Conservation (phyloP, 2,888 invertebrate species). For the Apotomis turbidana region DNA sequence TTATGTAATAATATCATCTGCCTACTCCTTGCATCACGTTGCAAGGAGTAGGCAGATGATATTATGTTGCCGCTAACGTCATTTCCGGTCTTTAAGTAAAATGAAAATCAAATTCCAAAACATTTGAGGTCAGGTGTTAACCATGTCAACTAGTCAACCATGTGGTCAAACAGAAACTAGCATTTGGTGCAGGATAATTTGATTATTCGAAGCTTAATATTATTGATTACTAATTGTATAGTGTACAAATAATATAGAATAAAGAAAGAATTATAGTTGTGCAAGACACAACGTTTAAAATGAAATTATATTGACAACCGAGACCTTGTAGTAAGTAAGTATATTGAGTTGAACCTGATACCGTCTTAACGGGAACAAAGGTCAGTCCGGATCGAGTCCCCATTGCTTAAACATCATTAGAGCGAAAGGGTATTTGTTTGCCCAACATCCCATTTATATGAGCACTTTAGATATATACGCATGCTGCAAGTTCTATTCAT, state of each 20-base stretch:
- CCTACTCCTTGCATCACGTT: constrained; percentile 49
- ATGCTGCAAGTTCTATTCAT: not conserved
- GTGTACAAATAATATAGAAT: no score
- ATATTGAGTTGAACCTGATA: constrained; percentile 21
- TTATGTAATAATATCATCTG: constrained; percentile 64
- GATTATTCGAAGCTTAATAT: no score
- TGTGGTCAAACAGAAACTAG: no score
- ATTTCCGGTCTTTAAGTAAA: constrained; percentile 44
- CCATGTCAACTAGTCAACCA: no score
- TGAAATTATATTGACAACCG: constrained; percentile 4
- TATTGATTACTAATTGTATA: no score
- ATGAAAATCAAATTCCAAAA: not conserved
- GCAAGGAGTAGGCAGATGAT: no score
- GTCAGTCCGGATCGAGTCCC: constrained; percentile 18
- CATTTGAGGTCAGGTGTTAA: not conserved
- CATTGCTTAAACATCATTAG: constrained; percentile 35
- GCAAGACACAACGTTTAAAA: constrained; percentile 1
- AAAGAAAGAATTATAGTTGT: not conserved
- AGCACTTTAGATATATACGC: not conserved
- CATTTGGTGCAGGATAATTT: no score
- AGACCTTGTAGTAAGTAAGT: constrained; percentile 20
- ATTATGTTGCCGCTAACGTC: constrained; percentile 40
- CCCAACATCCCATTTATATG: constrained; percentile 19
- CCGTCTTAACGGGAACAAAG: constrained; percentile 30
- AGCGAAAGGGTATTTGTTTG: constrained; percentile 36